Conservation (phyloP, 1,140 invertebrate genomes). For the Augochlora pura region DNA sequence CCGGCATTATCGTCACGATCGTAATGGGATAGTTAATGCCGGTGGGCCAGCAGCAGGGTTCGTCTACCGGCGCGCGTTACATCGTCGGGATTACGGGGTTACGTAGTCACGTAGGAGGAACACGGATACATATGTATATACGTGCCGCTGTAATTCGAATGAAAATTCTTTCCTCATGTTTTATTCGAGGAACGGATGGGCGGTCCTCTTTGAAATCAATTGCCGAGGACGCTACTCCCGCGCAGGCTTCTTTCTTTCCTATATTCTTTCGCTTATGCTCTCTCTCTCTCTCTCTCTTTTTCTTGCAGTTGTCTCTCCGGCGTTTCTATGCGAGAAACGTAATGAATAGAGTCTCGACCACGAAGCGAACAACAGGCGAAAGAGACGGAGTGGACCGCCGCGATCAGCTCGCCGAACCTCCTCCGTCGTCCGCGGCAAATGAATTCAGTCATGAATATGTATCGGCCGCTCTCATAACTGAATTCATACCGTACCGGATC, state of each 20-base stretch:
- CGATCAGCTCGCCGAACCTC: slow-evolving; percentile 68
- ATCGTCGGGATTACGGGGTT: not conserved
- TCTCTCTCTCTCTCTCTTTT: not conserved
- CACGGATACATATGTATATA: slow-evolving; percentile 20
- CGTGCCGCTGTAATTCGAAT: slow-evolving; percentile 28
- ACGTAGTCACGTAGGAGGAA: slow-evolving; percentile 24
- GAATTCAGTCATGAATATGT: slow-evolving; percentile 75
- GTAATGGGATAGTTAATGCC: not conserved
- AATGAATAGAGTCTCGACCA: slow-evolving; percentile 44
- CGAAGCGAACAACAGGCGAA: slow-evolving; percentile 37
- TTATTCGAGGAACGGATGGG: slow-evolving; percentile 55
- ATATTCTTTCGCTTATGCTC: not conserved
- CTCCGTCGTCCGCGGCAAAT: slow-evolving; percentile 70
- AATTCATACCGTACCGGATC: slow-evolving; percentile 67
- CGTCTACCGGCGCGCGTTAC: not conserved
- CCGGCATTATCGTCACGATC: not conserved
- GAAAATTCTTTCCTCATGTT: slow-evolving; percentile 58
- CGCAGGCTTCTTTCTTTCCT: not conserved
- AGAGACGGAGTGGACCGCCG: slow-evolving; percentile 41
- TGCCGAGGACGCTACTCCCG: slow-evolving; percentile 33
- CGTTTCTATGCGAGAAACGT: slow-evolving; percentile 27
- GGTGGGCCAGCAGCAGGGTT: not conserved
- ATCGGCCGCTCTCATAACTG: slow-evolving; percentile 70
- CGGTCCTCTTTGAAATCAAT: slow-evolving; percentile 57
- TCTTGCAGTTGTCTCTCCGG: no score